A percentile compares a stretch with the other conserved stretches of the same genome.
Conservation (phyloP, 2,888 invertebrate genomes). For the Odontomyia ornata region DNA sequence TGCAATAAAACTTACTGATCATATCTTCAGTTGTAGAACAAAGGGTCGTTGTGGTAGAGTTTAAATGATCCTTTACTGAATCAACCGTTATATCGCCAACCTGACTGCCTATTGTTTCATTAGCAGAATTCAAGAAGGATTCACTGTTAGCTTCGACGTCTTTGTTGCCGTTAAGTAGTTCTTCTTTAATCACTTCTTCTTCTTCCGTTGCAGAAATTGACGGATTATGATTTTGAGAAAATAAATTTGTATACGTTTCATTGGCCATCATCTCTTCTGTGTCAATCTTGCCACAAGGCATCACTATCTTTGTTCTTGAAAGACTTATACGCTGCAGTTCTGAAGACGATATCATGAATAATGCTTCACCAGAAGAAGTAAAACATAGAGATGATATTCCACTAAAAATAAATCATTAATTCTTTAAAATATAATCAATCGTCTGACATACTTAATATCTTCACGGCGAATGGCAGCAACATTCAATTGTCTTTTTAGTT, state of each 20-base stretch:
- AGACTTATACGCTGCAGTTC: slow-evolving; percentile 90
- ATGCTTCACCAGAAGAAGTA: slow-evolving; percentile 89
- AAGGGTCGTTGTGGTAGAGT: slow-evolving; percentile 62
- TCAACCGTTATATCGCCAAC: slow-evolving; percentile 93
- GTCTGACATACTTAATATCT: slow-evolving; percentile 83
- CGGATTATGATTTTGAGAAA: slow-evolving; percentile 28
- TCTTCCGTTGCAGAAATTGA: slow-evolving; percentile 49
- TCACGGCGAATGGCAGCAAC: slow-evolving; percentile 90
- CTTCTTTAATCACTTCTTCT: slow-evolving; percentile 54
- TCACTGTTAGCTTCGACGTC: slow-evolving; percentile 64
- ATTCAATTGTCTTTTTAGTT: slow-evolving; percentile 87
- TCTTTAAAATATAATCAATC: not conserved
- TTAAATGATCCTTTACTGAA: slow-evolving; percentile 88
- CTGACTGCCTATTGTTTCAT: slow-evolving; percentile 69
- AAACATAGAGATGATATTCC: slow-evolving; percentile 94
- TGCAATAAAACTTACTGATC: slow-evolving; percentile 57
- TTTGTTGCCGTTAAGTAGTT: slow-evolving; percentile 49
- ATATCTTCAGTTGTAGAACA: slow-evolving; percentile 64
- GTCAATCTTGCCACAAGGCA: slow-evolving; percentile 57
- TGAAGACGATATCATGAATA: slow-evolving; percentile 92
- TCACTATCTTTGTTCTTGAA: slow-evolving; percentile 72
- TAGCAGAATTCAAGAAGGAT: too few relatives aligned
- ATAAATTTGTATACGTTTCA: slow-evolving; percentile 62
- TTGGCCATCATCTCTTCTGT: slow-evolving; percentile 62
- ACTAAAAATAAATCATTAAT: slow-evolving; percentile 65